A percentile compares a stretch with the other conserved stretches of the same genome.
phyloP scores from a whole-genome alignment of 2,888 invertebrate genomes.

The Agapetus fuscipes region DNA sequence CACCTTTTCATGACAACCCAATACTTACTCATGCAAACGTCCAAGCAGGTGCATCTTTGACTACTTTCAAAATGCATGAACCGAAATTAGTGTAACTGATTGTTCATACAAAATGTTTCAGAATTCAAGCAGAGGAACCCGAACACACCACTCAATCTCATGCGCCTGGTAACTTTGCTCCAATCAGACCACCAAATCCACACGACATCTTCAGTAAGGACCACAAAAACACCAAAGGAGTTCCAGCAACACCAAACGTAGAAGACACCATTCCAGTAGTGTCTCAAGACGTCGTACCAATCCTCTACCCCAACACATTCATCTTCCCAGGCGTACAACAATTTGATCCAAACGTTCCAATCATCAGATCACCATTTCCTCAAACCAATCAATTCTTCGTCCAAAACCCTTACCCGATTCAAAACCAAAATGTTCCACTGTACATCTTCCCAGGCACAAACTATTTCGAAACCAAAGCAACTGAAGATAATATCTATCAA shows the following conservation, averaged over 20 bases:
- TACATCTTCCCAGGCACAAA: conserved; percentile 3
- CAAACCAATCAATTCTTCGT: conserved; percentile 4
- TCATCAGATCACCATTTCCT: conserved; percentile 5
- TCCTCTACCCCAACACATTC: conserved; percentile 1
- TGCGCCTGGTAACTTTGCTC: conserved; percentile 46
- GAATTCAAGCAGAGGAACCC: not conserved
- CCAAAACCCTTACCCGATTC: conserved; percentile 3
- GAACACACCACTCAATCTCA: conserved; percentile 35
- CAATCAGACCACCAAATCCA: conserved; percentile 37
- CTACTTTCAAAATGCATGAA: too few relatives aligned
- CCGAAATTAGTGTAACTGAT: too few relatives aligned
- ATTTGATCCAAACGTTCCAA: conserved; percentile 2
- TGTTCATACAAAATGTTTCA: not conserved
- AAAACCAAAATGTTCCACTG: conserved; percentile 5
- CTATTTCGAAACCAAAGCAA: conserved; percentile 1
- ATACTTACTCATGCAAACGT: too few relatives aligned
- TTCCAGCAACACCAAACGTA: conserved; percentile 27
- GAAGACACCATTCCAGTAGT: conserved; percentile 15
- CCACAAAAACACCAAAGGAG: conserved; percentile 21
- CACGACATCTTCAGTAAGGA: conserved; percentile 24
- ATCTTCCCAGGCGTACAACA: conserved; percentile 5
- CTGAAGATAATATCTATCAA: not conserved
- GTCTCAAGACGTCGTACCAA: not conserved
- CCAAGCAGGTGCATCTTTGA: too few relatives aligned
- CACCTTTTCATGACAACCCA: too few relatives aligned